phyloP scores from a whole-genome alignment of 2,797 vertebrate genomes.

The Atherinosoma microstoma region DNA sequence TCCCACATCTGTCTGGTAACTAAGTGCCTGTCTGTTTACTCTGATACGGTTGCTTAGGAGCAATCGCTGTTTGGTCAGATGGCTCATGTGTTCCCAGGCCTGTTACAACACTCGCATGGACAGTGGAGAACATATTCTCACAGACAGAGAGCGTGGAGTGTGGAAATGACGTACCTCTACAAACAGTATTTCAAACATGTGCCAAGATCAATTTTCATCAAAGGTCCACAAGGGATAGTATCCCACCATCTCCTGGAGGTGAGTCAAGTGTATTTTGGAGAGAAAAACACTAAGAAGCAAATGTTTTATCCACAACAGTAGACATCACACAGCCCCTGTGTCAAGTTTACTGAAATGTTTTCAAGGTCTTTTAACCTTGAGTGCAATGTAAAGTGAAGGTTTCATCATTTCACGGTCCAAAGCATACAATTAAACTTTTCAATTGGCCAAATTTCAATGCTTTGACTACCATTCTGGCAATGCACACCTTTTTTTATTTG shows the following conservation, averaged over 20 bases:
- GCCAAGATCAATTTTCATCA: slow-evolving; percentile 79
- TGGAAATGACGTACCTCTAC: slow-evolving; percentile 63
- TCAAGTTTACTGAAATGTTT: slow-evolving; percentile 54
- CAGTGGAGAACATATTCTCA: slow-evolving; percentile 55
- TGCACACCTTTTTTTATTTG: background rate
- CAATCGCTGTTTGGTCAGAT: slow-evolving; percentile 34
- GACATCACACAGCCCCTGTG: slow-evolving; percentile 56
- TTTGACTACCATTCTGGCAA: slow-evolving; percentile 58
- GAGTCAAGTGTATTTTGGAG: slow-evolving; percentile 74
- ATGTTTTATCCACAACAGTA: slow-evolving; percentile 64
- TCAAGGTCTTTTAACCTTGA: slow-evolving; percentile 46
- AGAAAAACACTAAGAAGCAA: slow-evolving; percentile 53
- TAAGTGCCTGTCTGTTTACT: slow-evolving; percentile 34
- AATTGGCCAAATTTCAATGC: slow-evolving; percentile 31
- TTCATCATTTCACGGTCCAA: slow-evolving; percentile 52
- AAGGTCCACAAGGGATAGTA: slow-evolving; percentile 56
- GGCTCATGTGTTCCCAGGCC: slow-evolving; percentile 61
- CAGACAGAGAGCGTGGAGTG: slow-evolving; percentile 57
- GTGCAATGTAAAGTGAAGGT: slow-evolving; percentile 42
- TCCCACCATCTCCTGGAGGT: slow-evolving; percentile 72
- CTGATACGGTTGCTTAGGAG: slow-evolving; percentile 41
- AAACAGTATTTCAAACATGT: slow-evolving; percentile 62
- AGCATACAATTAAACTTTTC: slow-evolving; percentile 45
- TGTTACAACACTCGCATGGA: slow-evolving; percentile 43
- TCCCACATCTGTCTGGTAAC: slow-evolving; percentile 19